These are phyloP conservation scores for Nothoprocta pentlandii DNA, from an alignment of 2,113 vertebrate species.

Conservation along the genomic window DNA sequence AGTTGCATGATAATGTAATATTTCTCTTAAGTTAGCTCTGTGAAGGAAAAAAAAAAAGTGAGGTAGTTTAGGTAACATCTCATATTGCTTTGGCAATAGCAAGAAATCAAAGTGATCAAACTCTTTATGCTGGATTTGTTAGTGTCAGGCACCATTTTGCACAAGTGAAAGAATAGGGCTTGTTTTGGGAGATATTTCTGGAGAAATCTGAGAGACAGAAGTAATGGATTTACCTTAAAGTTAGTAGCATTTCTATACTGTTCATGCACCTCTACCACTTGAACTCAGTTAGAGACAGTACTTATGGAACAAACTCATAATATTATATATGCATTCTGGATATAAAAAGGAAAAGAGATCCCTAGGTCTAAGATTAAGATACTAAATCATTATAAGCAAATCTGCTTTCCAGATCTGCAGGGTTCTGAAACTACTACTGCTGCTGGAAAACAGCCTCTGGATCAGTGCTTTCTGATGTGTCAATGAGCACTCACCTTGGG, in stretches of 20 bases:
- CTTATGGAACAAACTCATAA: not conserved
- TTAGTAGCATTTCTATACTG: not conserved
- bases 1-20: not conserved
- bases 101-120: not conserved
- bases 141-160: not conserved
- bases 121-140: not conserved
- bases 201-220: not conserved
- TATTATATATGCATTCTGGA: not conserved
- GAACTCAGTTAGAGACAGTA: not conserved
- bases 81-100: not conserved
- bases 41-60: not conserved
- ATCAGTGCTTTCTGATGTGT: not conserved
- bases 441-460: not conserved
- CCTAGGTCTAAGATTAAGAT: fast-evolving
- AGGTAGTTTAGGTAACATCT: not conserved
- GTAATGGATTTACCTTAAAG: too few species aligned
- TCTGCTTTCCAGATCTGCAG: not conserved
- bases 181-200: not conserved
- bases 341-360: not conserved
- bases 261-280: fast-evolving
- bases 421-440: not conserved
- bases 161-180: not conserved
- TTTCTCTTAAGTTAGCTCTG: constrained; percentile 1
- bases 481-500: not conserved
- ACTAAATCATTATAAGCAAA: not conserved